Evolutionary conservation across 2,113 vertebrate species (phyloP).

Genomic region (Shinisaurus crocodilurus): DNA sequence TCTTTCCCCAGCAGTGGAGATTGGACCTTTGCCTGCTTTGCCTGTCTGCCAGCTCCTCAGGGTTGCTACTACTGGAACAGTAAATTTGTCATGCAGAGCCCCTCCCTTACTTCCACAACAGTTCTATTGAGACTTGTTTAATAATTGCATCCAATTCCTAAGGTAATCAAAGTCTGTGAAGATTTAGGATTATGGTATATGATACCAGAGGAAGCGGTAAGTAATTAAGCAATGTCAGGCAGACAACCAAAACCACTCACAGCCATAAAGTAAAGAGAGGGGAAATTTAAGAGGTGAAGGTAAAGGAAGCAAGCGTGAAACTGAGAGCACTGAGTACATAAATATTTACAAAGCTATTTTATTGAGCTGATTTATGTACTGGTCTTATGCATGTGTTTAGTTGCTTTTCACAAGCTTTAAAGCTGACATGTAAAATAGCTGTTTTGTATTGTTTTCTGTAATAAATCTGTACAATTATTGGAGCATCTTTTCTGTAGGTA

Average conservation of each 20-base stretch:
- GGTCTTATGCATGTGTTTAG: slow-evolving; percentile 32
- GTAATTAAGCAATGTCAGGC: slow-evolving; percentile 51
- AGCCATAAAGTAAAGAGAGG: slow-evolving; percentile 52
- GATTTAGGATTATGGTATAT: slow-evolving; percentile 18
- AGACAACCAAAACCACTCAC: slow-evolving; percentile 15
- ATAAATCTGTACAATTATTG: slow-evolving; percentile 55
- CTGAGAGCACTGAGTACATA: slow-evolving; percentile 37
- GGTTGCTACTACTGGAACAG: not conserved
- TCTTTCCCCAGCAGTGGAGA: not conserved
- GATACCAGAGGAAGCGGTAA: slow-evolving; percentile 39
- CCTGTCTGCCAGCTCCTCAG: not conserved
- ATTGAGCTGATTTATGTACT: slow-evolving; percentile 50
- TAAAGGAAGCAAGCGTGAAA: slow-evolving; percentile 31
- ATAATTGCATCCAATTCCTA: slow-evolving; percentile 25
- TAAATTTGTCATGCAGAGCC: slow-evolving; percentile 1
- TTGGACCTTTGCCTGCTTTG: not conserved
- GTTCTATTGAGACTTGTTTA: not conserved
- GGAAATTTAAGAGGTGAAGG: slow-evolving; percentile 43
- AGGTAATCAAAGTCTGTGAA: slow-evolving; percentile 43
- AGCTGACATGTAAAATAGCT: slow-evolving; percentile 40
- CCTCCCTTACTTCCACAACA: not conserved
- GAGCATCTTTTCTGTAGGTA: slow-evolving; percentile 45
- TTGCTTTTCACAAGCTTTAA: slow-evolving; percentile 58
- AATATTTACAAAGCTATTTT: slow-evolving; percentile 59
- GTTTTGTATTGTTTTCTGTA: slow-evolving; percentile 41